Evolutionary conservation across 2,888 invertebrate species (phyloP).

Genomic region (Orthosia incerta): DNA sequence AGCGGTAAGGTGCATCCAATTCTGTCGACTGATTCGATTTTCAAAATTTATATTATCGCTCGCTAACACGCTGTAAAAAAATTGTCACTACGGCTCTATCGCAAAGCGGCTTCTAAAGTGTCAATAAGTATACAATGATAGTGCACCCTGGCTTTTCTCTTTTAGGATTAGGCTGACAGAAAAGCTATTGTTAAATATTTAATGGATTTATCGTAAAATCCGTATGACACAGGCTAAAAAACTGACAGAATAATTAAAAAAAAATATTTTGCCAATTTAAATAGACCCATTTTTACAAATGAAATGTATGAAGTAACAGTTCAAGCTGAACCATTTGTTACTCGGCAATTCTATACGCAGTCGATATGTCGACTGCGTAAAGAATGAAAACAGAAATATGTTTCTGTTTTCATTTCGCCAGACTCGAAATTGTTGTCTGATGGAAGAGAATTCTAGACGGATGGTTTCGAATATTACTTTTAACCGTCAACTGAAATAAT

Average conservation of each 20-base stretch:
- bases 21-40: too few species aligned
- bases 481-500: constrained; percentile 54
- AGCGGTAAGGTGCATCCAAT: too few species aligned
- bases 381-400: too few species aligned
- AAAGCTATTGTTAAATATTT: constrained; percentile 17
- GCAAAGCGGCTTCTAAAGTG: constrained; percentile 9
- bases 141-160: constrained; percentile 1
- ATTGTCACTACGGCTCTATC: not conserved
- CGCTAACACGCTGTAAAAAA: not conserved
- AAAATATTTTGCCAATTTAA: not conserved
- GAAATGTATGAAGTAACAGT: not conserved
- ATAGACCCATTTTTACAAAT: not conserved
- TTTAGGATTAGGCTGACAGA: not conserved
- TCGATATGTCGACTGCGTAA: too few species aligned
- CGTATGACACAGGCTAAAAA: not conserved
- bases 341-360: not conserved
- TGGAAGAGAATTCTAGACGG: constrained; percentile 38
- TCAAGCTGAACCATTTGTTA: not conserved
- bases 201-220: not conserved
- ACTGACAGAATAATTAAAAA: not conserved
- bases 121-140: constrained; percentile 10
- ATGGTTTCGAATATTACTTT: constrained; percentile 50
- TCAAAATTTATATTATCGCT: not conserved
- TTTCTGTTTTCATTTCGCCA: constrained; percentile 16
- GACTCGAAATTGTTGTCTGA: constrained; percentile 27